A percentile compares a stretch with the other conserved stretches of the same genome.
Conservation (phyloP, 2,888 invertebrate species). For the Euspilapteryx auroguttella region DNA sequence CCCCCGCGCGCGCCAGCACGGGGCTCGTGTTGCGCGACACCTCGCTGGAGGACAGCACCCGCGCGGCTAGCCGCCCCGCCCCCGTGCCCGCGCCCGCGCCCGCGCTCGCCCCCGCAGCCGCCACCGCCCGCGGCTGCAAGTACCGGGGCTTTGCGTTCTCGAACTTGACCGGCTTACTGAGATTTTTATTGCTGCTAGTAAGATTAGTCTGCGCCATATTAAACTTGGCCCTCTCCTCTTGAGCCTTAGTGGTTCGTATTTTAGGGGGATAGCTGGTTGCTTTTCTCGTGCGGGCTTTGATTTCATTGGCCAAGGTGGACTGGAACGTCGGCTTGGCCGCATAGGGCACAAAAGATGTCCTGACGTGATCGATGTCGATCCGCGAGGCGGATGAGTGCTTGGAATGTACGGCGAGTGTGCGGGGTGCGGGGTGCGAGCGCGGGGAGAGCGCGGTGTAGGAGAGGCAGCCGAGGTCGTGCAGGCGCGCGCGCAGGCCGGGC, state of each 20-base stretch:
- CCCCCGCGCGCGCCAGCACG: constrained; percentile 39
- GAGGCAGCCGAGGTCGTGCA: constrained; percentile 32
- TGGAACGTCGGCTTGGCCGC: constrained; percentile 18
- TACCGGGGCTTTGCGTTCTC: constrained; percentile 61
- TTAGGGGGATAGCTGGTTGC: constrained; percentile 15
- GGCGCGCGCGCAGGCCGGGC: constrained; percentile 26
- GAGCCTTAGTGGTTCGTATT: constrained; percentile 41
- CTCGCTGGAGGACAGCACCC: constrained; percentile 63
- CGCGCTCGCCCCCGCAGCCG: constrained; percentile 16
- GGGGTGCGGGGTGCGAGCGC: background rate
- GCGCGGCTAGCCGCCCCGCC: constrained; percentile 35
- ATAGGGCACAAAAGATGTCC: constrained; percentile 35
- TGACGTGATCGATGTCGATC: constrained; percentile 31
- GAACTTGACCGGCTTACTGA: constrained; percentile 17
- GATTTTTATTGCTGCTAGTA: constrained; percentile 14
- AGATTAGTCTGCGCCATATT: constrained; percentile 27
- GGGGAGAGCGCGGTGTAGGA: constrained; percentile 11
- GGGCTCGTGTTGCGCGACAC: constrained; percentile 73
- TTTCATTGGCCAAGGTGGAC: constrained; percentile 15
- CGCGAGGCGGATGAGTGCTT: constrained; percentile 12
- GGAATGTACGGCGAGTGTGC: background rate
- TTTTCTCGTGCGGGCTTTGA: constrained; percentile 16
- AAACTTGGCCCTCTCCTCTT: constrained; percentile 38
- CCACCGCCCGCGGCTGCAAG: constrained; percentile 52
- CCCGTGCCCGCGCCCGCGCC: constrained; percentile 16